Conservation (phyloP, 1,140 invertebrate species). For the Proctacanthus coquilletti region DNA sequence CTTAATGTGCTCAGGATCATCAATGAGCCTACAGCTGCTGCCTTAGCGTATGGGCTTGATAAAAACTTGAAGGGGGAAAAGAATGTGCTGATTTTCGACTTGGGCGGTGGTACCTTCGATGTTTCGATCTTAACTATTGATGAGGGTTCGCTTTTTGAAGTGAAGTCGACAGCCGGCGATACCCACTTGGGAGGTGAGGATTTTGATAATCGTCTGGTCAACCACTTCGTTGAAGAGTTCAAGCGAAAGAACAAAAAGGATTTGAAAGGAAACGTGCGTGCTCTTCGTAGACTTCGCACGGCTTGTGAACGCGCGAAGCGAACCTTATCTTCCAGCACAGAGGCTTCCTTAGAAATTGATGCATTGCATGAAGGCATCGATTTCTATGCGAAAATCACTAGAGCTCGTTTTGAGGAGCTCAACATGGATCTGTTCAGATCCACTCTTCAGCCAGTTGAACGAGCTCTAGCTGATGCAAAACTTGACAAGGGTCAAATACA, state of each 20-base stretch:
- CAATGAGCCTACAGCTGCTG: slow-evolving; percentile 66
- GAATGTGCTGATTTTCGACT: slow-evolving; percentile 58
- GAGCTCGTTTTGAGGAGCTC: slow-evolving; percentile 76
- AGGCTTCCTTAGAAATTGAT: slow-evolving; percentile 58
- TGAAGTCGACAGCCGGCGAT: slow-evolving; percentile 62
- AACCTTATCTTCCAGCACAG: slow-evolving; percentile 47
- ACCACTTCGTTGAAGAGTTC: slow-evolving; percentile 63
- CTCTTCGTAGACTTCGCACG: slow-evolving; percentile 57
- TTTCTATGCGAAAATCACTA: slow-evolving; percentile 71
- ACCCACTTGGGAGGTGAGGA: slow-evolving; percentile 61
- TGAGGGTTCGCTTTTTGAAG: slow-evolving; percentile 67
- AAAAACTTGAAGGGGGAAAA: slow-evolving; percentile 69
- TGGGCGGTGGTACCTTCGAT: slow-evolving; percentile 66
- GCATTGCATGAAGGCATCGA: slow-evolving; percentile 64
- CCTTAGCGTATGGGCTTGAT: slow-evolving; percentile 69
- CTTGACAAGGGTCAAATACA: slow-evolving; percentile 51
- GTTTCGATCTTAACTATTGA: slow-evolving; percentile 77
- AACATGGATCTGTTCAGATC: slow-evolving; percentile 64
- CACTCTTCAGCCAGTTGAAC: slow-evolving; percentile 56
- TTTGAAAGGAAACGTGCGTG: slow-evolving; percentile 53
- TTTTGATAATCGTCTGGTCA: slow-evolving; percentile 70
- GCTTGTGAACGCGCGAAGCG: slow-evolving; percentile 57
- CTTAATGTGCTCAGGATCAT: slow-evolving; percentile 74
- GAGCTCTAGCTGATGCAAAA: slow-evolving; percentile 55
- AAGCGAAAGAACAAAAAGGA: slow-evolving; percentile 73